Evolutionary conservation across 2,888 invertebrate genomes (phyloP).

Genomic region (Troides oblongomaculatus): DNA sequence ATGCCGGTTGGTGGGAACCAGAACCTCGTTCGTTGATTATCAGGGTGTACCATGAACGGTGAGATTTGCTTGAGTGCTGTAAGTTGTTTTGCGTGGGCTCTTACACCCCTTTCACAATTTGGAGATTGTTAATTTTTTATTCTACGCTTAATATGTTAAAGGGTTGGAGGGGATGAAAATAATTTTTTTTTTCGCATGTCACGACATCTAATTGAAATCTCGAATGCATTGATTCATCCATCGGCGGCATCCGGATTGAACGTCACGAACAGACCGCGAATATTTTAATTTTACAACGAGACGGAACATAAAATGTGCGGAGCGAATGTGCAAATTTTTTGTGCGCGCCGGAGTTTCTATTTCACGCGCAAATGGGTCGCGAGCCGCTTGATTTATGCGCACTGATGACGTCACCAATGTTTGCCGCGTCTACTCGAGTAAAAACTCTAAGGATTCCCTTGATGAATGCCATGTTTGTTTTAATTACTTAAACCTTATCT

Average conservation of each 20-base stretch:
- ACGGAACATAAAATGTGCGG: slow-evolving; percentile 16
- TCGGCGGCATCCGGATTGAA: slow-evolving; percentile 11
- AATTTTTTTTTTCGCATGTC: too few relatives aligned
- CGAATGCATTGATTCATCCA: slow-evolving; percentile 11
- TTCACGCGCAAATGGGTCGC: slow-evolving; percentile 62
- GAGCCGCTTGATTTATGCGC: slow-evolving; percentile 53
- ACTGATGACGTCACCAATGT: slow-evolving; percentile 24
- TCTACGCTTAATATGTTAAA: too few relatives aligned
- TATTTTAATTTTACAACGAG: slow-evolving; percentile 25
- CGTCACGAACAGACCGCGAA: slow-evolving; percentile 14
- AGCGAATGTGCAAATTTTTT: slow-evolving; percentile 32
- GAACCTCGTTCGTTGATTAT: too few relatives aligned
- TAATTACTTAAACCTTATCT: not conserved
- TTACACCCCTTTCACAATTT: too few relatives aligned
- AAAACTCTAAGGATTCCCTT: slow-evolving; percentile 33
- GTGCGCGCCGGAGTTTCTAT: slow-evolving; percentile 45
- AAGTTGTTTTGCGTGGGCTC: too few relatives aligned
- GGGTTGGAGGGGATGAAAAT: too few relatives aligned
- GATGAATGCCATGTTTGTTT: slow-evolving; percentile 36
- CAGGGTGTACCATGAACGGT: too few relatives aligned
- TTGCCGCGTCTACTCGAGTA: slow-evolving; percentile 31
- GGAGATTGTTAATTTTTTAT: too few relatives aligned
- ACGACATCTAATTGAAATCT: not conserved
- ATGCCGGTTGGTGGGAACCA: too few relatives aligned
- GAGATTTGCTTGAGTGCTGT: too few relatives aligned